These are phyloP conservation scores for Lacanobia oleracea DNA, from an alignment of 2,888 invertebrate genomes.

Conservation along the genomic window DNA sequence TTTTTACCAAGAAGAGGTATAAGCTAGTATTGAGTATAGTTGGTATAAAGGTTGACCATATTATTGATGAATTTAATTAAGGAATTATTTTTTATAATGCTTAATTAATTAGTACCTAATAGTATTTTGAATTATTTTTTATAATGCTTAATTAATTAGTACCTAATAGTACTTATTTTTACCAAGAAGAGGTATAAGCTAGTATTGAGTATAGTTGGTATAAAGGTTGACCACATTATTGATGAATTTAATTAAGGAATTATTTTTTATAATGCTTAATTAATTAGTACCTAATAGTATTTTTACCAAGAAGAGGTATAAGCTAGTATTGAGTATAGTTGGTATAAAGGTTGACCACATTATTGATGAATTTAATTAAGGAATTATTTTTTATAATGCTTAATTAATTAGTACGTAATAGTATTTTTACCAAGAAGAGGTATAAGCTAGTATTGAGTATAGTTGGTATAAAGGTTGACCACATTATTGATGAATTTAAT, in stretches of 20 bases:
- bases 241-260: neutral
- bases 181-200: neutral
- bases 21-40: too few relatives aligned
- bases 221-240: too few relatives aligned
- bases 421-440: slow-evolving; percentile 4
- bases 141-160: slow-evolving; percentile 16
- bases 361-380: neutral
- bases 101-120: slow-evolving; percentile 15
- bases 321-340: too few relatives aligned
- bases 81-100: neutral
- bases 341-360: too few relatives aligned
- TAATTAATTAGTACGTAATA: slow-evolving; percentile 19
- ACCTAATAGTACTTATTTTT: slow-evolving; percentile 14
- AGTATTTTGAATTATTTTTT: neutral
- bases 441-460: too few relatives aligned
- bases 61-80: neutral
- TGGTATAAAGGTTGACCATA: too few relatives aligned
- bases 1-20: neutral
- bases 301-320: neutral
- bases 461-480: too few relatives aligned
- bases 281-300: slow-evolving; percentile 19
- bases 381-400: neutral
- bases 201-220: too few relatives aligned
- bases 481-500: neutral
- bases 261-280: neutral